A percentile compares a stretch with the other conserved stretches of the same genome.
These are phyloP conservation scores for Therioaphis trifolii DNA, from an alignment of 2,888 invertebrate species.

Conservation along the genomic window DNA sequence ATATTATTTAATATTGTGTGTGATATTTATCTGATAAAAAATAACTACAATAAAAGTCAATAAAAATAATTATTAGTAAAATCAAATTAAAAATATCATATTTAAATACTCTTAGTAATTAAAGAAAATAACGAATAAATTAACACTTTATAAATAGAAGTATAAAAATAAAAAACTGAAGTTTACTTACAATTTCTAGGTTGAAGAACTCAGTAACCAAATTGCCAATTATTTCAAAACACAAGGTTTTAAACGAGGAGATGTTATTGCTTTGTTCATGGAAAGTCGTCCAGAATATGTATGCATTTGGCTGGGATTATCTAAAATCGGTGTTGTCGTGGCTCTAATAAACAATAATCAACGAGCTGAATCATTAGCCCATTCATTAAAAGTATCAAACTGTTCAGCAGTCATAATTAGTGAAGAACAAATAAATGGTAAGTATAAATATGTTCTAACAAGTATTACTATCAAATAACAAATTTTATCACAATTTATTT, in stretches of 20 bases:
- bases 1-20: too few species aligned
- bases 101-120: too few species aligned
- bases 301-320: slow-evolving; percentile 74
- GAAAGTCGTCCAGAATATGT: slow-evolving; percentile 74
- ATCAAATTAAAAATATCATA: too few species aligned
- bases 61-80: too few species aligned
- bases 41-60: too few species aligned
- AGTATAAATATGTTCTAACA: slow-evolving; percentile 41
- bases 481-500: too few species aligned
- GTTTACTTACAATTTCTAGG: slow-evolving; percentile 66
- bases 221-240: slow-evolving; percentile 65
- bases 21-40: too few species aligned
- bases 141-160: slow-evolving; percentile 5
- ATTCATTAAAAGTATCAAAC: slow-evolving; percentile 72
- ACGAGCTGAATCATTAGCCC: slow-evolving; percentile 71
- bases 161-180: neutral
- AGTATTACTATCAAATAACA: neutral
- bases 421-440: slow-evolving; percentile 68
- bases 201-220: slow-evolving; percentile 69
- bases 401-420: slow-evolving; percentile 72
- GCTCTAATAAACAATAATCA: slow-evolving; percentile 75
- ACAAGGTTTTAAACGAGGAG: slow-evolving; percentile 69
- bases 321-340: slow-evolving; percentile 71
- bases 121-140: too few species aligned
- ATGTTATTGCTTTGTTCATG: slow-evolving; percentile 74